Percentiles rank a stretch among this genome's conserved stretches.
These are phyloP conservation scores for Bufotes viridis DNA, from an alignment of 2,797 vertebrate species.

Conservation along the genomic window DNA sequence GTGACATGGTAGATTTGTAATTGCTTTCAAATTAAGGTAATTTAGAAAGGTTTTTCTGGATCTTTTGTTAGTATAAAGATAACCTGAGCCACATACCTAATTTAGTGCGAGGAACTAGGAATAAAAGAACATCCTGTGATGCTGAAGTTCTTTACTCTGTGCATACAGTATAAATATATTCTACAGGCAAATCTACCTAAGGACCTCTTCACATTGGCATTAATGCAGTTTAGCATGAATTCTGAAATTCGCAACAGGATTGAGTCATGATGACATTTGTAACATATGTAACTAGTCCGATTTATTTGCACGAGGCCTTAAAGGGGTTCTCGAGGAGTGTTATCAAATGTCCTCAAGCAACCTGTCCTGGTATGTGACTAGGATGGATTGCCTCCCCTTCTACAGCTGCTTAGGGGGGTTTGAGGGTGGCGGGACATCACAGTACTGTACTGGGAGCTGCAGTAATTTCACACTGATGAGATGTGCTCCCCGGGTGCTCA, in stretches of 20 bases:
- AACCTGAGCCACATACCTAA: neutral
- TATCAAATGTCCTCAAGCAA: no score
- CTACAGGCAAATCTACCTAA: neutral
- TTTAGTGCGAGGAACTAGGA: neutral
- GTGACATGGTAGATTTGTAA: conserved; percentile 21
- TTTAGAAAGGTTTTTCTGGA: neutral
- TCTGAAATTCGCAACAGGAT: neutral
- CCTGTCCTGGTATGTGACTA: no score
- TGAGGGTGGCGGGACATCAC: no score
- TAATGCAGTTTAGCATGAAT: neutral
- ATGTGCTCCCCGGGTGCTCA: no score
- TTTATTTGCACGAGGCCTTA: no score
- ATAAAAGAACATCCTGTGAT: neutral
- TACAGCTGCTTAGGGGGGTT: no score
- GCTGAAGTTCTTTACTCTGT: neutral
- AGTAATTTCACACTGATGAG: no score
- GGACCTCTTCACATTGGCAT: no score
- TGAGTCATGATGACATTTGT: neutral
- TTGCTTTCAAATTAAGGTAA: conserved; percentile 36
- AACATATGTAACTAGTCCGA: no score
- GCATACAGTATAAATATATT: neutral
- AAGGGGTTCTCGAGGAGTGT: no score
- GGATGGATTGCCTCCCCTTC: no score
- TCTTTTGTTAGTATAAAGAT: neutral
- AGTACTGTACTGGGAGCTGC: no score